Evolutionary conservation across 2,113 vertebrate species (phyloP), one percentile per base, ranked within the genome.

Genomic region (Sebastes fasciatus): DNA sequence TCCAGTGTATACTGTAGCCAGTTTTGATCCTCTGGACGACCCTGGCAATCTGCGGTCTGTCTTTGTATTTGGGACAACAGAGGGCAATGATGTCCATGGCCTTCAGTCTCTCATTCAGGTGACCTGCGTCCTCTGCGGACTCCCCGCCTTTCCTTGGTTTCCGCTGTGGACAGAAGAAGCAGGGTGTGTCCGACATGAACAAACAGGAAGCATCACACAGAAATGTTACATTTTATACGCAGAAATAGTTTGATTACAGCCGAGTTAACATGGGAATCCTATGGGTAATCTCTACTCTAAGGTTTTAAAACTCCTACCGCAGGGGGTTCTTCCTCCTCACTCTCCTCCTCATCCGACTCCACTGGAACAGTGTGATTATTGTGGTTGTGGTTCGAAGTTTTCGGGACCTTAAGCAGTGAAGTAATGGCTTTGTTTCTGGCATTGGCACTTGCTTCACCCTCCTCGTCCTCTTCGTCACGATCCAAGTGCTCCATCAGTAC

Each of bases 1-100:
- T 99, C 98, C 98, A 99, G 96, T 97, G 98, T 95, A 99, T 96
- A 94, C 96, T 98, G 97, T 98, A 99, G 95, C 98, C 98, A 91
- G 63, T 94, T 96, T 95, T 97, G 95, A 96, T 99, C 97, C 97
- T 99, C 96, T 99, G 97, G 92, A 99, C 96, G 95, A 99, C 97
- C 93, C 96, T 96, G 93, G 98, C 98, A 92, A 99, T 98, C 96
- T 99, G 98, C 73, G 98, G 98, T 93, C 98, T 96, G 93, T 99
- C 98, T 96, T 99, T 99, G 96, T 99, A 99, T 96, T 98, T 99
- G 94, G 98, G 98, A 95, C 97, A 96, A 96, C 96, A 97, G 96
- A 99, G 97, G 94, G 98, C 98, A 86, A 99, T 95, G 92, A 99
- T 96, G 93, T 99, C 98, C 97, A 96, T 98, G 94, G 95, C 96